Base-by-base conservation (phyloP, 2,113 vertebrate species). In the Neolamprologus caudopunctatus region DNA sequence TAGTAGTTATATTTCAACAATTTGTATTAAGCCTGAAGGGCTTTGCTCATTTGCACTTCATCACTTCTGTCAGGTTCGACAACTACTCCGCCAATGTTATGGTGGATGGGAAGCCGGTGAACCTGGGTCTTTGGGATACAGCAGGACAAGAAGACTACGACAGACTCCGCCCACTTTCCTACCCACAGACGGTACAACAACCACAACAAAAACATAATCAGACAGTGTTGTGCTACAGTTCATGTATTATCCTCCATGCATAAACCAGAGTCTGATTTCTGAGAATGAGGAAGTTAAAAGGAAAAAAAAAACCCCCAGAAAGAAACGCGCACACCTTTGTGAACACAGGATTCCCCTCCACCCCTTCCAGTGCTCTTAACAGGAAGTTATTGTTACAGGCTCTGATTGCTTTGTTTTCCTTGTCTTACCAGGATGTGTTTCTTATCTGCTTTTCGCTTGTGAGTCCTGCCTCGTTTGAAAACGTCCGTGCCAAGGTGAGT, bases 81-180 rank as follows among this genome's bases (percentile, higher is more conserved):
- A 99, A 99, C 96, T 99, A 99, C 90, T 99, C 98, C 61, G 98
- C 98, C 92, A 99, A 99, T 97, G 98, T 99, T 84, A 99, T 99
- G 98, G 98, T 99, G 81, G 98, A 99, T 94, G 98, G 98, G 7
- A 99, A 99, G 91, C 98, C 98, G 0, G 98, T 99, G 84, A 99
- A 99, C 75, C 95, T 99, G 95, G 98, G 98, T 57, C 96, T 99
- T 8, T 99, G 98, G 98, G 98, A 99, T 93, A 99, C 98, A 86
- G 98, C 98, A 84, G 98, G 98, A 89, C 98, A 99, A 95, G 98
- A 99, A 94, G 98, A 99, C 87, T 99, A 99, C 2, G 98, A 99
- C 97, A 97, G 98, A 93, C 96, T 99, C 86, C 98, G 98, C 53
- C 98, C 98, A 1, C 97, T 99, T 81, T 99, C 98, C 84, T 99